phyloP scores from a whole-genome alignment of 2,797 vertebrate genomes.

The Oreortyx pictus region DNA sequence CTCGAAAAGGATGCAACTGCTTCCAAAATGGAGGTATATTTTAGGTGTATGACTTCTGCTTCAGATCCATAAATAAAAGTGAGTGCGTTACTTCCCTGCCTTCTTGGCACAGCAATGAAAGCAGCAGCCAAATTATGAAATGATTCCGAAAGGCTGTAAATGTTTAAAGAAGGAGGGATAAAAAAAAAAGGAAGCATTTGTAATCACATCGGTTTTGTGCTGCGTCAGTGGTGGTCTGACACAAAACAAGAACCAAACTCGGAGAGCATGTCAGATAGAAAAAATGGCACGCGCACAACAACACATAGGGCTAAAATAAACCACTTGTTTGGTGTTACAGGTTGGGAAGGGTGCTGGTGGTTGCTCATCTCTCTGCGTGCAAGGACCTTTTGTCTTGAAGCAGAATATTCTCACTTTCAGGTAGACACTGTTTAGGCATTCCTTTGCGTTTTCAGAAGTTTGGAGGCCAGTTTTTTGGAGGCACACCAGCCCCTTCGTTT shows the following conservation, averaged over 20 bases:
- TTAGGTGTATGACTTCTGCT: background rate
- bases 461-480: background rate
- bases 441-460: background rate
- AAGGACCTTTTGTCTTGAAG: background rate
- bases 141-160: background rate
- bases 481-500: background rate
- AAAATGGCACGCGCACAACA: background rate
- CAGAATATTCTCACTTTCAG: background rate
- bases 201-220: background rate
- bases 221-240: background rate
- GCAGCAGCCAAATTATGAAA: background rate
- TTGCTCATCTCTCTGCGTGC: background rate
- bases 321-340: background rate
- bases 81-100: background rate
- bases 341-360: background rate
- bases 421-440: background rate
- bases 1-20: background rate
- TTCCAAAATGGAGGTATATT: background rate
- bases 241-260: background rate
- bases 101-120: background rate
- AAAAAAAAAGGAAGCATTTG: no score
- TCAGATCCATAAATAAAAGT: background rate
- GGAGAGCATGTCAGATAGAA: background rate
- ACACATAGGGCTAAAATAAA: background rate
- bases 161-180: background rate